Base-by-base conservation (phyloP, 92 coral and sea anemone genomes). In the Actinernus sp. region DNA sequence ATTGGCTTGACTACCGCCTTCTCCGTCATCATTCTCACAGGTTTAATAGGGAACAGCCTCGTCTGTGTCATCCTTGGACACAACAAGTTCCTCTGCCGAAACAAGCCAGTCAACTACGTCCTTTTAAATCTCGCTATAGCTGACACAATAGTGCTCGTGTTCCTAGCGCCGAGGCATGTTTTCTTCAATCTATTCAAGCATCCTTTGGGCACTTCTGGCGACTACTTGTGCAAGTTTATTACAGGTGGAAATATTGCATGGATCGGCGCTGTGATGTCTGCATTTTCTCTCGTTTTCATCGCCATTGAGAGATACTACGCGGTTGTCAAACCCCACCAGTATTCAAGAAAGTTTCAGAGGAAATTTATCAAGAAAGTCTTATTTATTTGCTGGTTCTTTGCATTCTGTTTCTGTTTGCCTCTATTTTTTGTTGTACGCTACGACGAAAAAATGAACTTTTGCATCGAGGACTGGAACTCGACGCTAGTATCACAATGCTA, bases 101-200 rank as follows among this genome's bases (percentile, higher is more conserved):
- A n/a, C n/a, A n/a, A n/a, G n/a, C 51, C 91, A 6, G 69, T 85
- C 21, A 85, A 85, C 69, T 85, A 63, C 22, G 73, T 85, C n/a
- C 71, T 85, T n/a, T 82, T 85, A 21, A 85, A 85, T 53, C 60
- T 85, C 30, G 91, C 91, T 3, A 59, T 72, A 26, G 78, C 86
- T 2, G 91, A 85, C 58, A 44, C 63, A 0, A 55, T 52, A 2
- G 74, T 75, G 1, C 33, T 65, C 1, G 31, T 75, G 11, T 75
- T 75, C 33, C 50, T 75, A 3, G 26, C 45, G 1, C 37, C 50
- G 2, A 54, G 38, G 44, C 50, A 63, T 52, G 31, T 75, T 46
- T 48, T 75, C 2, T 31, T 31, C 9, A 49, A 54, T 31, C 3
- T 36, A 23, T 63, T 51, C 26, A 12, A 29, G 1, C 83, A 75